phyloP scores from a whole-genome alignment of 2,888 invertebrate species.

The Quadroppia sp. region DNA sequence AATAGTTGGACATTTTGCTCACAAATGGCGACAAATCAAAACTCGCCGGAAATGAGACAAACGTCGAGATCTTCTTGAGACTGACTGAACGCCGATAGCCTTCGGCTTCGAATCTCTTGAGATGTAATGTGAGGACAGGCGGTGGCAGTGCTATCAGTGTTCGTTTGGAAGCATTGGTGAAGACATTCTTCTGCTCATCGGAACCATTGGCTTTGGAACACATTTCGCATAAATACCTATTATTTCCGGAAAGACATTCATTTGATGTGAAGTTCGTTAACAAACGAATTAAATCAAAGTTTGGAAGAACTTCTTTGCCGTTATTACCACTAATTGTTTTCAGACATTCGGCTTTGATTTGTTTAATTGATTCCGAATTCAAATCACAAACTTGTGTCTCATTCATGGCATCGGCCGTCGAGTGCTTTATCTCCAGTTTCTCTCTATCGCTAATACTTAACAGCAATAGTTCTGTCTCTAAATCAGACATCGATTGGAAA shows the following conservation, averaged over 20 bases:
- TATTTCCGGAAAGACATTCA: constrained; percentile 83
- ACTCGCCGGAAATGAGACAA: constrained; percentile 77
- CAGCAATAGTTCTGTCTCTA: not conserved
- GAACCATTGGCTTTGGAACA: constrained; percentile 57
- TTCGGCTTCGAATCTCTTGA: constrained; percentile 71
- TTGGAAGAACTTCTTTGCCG: not conserved
- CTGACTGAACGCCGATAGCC: not conserved
- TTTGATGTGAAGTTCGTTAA: constrained; percentile 70
- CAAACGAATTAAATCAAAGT: constrained; percentile 6
- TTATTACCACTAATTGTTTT: not conserved
- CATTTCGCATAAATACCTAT: constrained; percentile 85
- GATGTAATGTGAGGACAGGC: constrained; percentile 84
- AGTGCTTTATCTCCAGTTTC: not conserved
- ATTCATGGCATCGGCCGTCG: not conserved
- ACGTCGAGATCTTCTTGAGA: constrained; percentile 76
- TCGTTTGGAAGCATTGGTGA: constrained; percentile 56
- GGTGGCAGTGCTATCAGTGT: constrained; percentile 80
- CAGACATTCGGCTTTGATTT: not conserved
- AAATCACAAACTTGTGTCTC: not conserved
- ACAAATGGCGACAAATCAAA: constrained; percentile 89
- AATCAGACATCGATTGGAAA: not conserved
- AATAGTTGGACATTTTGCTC: constrained; percentile 49
- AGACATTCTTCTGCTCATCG: constrained; percentile 50
- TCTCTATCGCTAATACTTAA: constrained; percentile 10
- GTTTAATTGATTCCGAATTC: not conserved